Percentiles rank a stretch among this genome's conserved stretches.
These are phyloP conservation scores for Eupithecia pulchellata DNA, from an alignment of 2,888 invertebrate species.

Conservation along the genomic window DNA sequence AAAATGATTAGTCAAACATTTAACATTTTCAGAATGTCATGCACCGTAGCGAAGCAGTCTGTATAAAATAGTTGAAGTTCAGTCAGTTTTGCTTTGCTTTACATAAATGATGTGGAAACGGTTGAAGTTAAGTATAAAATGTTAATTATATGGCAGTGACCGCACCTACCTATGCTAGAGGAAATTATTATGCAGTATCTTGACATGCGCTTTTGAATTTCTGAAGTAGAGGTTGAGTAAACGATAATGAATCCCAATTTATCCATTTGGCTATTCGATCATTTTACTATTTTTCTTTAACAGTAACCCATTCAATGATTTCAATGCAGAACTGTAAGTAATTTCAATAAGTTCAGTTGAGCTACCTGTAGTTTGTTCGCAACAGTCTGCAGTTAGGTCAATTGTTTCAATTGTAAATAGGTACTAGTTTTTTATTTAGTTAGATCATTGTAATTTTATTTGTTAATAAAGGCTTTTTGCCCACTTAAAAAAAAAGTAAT, in stretches of 20 bases:
- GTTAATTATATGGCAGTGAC: constrained; percentile 1
- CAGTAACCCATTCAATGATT: not conserved
- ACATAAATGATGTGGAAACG: constrained; percentile 17
- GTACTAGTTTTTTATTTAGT: too few species aligned
- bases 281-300: not conserved
- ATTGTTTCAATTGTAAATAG: too few species aligned
- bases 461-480: too few species aligned
- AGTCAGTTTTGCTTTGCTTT: constrained; percentile 17
- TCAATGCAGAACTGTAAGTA: not conserved
- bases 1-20: not conserved
- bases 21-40: not conserved
- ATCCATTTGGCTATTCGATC: not conserved
- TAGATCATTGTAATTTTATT: too few species aligned
- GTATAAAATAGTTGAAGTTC: constrained; percentile 14
- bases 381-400: too few species aligned
- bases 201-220: not conserved
- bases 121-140: not conserved
- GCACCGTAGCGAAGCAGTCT: not conserved
- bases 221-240: too few species aligned
- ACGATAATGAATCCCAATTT: not conserved
- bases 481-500: too few species aligned
- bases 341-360: too few species aligned
- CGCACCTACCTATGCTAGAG: not conserved
- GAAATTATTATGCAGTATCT: not conserved
- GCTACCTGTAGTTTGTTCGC: too few species aligned